A percentile compares a stretch with the other conserved stretches of the same genome.
Conservation (phyloP, 2,888 invertebrate genomes). For the Arctia plantaginis region DNA sequence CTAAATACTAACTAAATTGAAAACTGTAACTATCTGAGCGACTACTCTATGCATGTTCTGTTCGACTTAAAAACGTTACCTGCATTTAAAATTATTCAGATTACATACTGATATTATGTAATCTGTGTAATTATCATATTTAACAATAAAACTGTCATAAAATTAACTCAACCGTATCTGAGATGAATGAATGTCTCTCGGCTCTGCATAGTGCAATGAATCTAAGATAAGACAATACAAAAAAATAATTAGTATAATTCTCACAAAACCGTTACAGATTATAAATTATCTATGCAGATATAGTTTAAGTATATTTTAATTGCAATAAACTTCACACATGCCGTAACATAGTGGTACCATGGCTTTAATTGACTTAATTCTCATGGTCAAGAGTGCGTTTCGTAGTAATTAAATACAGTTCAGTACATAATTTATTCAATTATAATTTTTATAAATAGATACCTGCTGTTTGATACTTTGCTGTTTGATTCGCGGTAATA, state of each 20-base stretch:
- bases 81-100: background rate
- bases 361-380: conserved; percentile 28
- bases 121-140: background rate
- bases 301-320: conserved; percentile 16
- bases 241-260: conserved; percentile 8
- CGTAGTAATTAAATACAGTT: conserved; percentile 25
- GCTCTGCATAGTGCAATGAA: background rate
- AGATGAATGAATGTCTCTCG: background rate
- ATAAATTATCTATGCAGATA: conserved; percentile 17
- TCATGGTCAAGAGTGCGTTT: conserved; percentile 26
- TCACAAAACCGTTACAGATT: conserved; percentile 11
- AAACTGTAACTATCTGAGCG: no score
- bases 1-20: no score
- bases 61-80: no score
- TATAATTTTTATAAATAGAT: no score
- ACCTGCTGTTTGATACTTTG: no score
- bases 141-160: background rate
- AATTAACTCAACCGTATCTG: background rate
- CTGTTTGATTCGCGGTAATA: no score
- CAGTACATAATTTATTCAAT: conserved; percentile 16
- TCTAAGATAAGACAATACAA: conserved; percentile 6
- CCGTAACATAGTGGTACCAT: conserved; percentile 13
- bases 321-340: conserved; percentile 11
- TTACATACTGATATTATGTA: background rate
- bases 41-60: no score